phyloP scores from a whole-genome alignment of 2,888 invertebrate species.

The Hipparchia semele region DNA sequence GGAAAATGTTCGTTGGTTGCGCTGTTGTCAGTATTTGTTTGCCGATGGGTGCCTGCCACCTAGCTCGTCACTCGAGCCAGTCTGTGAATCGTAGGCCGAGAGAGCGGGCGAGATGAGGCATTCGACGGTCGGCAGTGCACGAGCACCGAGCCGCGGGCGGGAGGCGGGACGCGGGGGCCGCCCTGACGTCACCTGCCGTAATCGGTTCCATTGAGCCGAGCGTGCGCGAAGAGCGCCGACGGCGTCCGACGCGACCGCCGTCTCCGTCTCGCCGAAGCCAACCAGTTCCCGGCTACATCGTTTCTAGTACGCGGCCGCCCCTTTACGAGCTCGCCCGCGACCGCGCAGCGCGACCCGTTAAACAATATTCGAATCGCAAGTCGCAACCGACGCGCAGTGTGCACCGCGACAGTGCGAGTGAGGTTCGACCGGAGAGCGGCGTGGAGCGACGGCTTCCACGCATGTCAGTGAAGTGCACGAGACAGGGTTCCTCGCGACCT shows the following conservation, averaged over 20 bases:
- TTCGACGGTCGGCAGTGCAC: constrained; percentile 44
- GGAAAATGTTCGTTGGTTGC: background rate
- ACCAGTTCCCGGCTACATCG: constrained; percentile 63
- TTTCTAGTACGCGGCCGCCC: constrained; percentile 76
- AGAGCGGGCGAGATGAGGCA: background rate
- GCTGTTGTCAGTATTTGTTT: background rate
- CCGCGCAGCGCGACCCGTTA: constrained; percentile 46
- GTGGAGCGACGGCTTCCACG: constrained; percentile 33
- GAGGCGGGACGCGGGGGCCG: constrained; percentile 46
- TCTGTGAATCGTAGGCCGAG: background rate
- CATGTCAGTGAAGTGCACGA: constrained; percentile 43
- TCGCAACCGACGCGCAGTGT: constrained; percentile 46
- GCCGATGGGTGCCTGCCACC: no score
- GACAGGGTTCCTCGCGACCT: constrained; percentile 68
- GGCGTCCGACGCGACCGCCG: constrained; percentile 50
- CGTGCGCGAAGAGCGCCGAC: constrained; percentile 59
- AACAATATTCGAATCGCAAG: constrained; percentile 48
- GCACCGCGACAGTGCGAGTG: constrained; percentile 42
- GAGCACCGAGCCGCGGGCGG: constrained; percentile 44
- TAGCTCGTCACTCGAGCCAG: no score
- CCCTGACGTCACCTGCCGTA: constrained; percentile 71
- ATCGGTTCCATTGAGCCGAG: constrained; percentile 69
- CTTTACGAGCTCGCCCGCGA: constrained; percentile 59
- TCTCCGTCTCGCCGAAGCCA: constrained; percentile 64
- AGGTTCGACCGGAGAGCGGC: constrained; percentile 30